phyloP scores from a whole-genome alignment of 2,113 vertebrate species.

The Hippocampus comes region DNA sequence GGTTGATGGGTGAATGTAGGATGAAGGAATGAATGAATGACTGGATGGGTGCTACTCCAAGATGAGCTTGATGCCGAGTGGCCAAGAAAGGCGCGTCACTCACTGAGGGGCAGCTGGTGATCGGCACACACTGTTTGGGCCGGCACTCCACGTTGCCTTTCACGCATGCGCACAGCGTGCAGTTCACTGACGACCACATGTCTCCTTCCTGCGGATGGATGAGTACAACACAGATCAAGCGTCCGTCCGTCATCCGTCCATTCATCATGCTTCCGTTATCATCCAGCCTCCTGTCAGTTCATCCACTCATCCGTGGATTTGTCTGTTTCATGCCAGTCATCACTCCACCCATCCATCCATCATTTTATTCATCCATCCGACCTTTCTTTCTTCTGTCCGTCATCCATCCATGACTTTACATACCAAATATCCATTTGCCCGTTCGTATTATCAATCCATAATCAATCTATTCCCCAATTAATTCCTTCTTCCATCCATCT shows the following conservation, averaged over 20 bases:
- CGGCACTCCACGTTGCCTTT: conserved; percentile 86
- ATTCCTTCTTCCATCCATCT: neutral
- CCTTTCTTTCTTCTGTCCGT: neutral
- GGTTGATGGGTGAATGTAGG: too few relatives aligned
- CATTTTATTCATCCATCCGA: neutral
- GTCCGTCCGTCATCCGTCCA: neutral
- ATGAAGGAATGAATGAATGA: too few relatives aligned
- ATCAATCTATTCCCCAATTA: neutral
- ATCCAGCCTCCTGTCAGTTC: neutral
- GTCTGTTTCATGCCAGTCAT: too few relatives aligned
- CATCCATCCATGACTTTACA: neutral
- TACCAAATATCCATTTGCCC: too few relatives aligned
- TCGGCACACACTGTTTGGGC: conserved; percentile 88
- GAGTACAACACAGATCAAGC: neutral
- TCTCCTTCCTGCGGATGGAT: conserved; percentile 83
- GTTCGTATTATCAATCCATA: neutral
- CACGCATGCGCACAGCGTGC: conserved; percentile 89
- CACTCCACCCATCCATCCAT: neutral
- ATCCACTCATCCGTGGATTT: neutral
- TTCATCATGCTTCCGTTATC: too few relatives aligned
- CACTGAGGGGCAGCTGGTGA: conserved; percentile 92
- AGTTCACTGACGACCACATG: conserved; percentile 96
- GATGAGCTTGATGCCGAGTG: neutral
- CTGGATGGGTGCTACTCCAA: neutral
- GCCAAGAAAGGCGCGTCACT: conserved; percentile 46